phyloP scores from a whole-genome alignment of 1,140 invertebrate species.

The Chironomus striatipennis region DNA sequence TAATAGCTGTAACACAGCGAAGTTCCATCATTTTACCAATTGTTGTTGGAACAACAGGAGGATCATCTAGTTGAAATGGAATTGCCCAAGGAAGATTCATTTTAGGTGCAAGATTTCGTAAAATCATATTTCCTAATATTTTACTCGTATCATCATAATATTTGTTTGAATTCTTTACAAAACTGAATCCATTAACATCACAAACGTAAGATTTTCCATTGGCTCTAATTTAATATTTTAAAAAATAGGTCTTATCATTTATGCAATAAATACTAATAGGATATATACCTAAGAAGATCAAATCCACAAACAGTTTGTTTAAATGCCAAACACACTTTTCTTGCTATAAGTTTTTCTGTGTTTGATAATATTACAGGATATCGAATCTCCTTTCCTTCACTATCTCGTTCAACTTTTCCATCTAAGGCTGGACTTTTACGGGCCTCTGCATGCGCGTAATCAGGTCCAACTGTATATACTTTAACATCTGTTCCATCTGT shows the following conservation, averaged over 20 bases:
- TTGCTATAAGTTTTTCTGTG: slow-evolving; percentile 96
- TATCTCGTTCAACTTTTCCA: slow-evolving; percentile 97
- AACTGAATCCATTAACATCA: slow-evolving; percentile 99
- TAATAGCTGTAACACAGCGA: slow-evolving; percentile 95
- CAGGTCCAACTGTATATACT: slow-evolving; percentile 69
- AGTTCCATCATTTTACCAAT: slow-evolving; percentile 99
- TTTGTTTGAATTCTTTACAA: slow-evolving; percentile 99
- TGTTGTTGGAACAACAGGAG: slow-evolving; percentile 97
- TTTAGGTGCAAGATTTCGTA: slow-evolving; percentile 86
- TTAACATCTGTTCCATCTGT: slow-evolving; percentile 84
- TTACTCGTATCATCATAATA: slow-evolving; percentile 99
- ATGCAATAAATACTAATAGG: no score
- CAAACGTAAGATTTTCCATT: slow-evolving; percentile 98
- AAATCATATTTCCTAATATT: slow-evolving; percentile 87
- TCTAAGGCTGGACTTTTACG: slow-evolving; percentile 95
- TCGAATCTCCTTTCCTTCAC: slow-evolving; percentile 96
- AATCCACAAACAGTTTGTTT: slow-evolving; percentile 99
- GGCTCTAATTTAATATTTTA: slow-evolving; percentile 63
- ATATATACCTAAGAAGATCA: slow-evolving; percentile 75
- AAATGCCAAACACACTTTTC: slow-evolving; percentile 96
- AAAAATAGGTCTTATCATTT: no score
- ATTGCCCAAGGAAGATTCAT: slow-evolving; percentile 95
- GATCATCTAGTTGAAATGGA: slow-evolving; percentile 94
- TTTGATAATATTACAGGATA: slow-evolving; percentile 98
- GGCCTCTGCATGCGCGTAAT: slow-evolving; percentile 99